phyloP scores from a whole-genome alignment of 2,888 invertebrate species.

The Dendrolimus pini region DNA sequence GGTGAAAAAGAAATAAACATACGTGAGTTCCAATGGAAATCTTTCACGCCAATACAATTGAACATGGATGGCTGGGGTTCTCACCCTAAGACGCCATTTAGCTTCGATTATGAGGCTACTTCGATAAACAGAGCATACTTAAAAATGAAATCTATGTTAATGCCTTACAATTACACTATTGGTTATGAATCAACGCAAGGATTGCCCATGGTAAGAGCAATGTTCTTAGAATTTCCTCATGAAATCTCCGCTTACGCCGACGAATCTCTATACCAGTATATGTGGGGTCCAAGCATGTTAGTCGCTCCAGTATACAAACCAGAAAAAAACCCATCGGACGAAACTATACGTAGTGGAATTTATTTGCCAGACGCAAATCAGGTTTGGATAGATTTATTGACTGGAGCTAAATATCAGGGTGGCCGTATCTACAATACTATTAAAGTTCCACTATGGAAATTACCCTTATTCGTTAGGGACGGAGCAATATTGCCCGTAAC shows the following conservation, averaged over 20 bases:
- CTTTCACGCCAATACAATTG: conserved; percentile 62
- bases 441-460: conserved; percentile 53
- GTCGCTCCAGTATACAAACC: conserved; percentile 57
- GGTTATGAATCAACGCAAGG: conserved; percentile 46
- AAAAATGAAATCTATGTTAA: conserved; percentile 58
- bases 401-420: conserved; percentile 58
- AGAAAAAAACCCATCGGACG: conserved; percentile 11
- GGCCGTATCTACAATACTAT: conserved; percentile 55
- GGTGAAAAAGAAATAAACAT: conserved; percentile 46
- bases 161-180: conserved; percentile 64
- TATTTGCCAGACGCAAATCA: conserved; percentile 49
- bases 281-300: conserved; percentile 65
- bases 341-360: conserved; percentile 41
- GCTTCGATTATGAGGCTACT: conserved; percentile 47
- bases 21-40: conserved; percentile 66
- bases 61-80: conserved; percentile 70
- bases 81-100: conserved; percentile 55
- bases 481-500: conserved; percentile 63
- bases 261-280: conserved; percentile 62
- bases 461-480: conserved; percentile 58
- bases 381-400: conserved; percentile 60
- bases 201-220: conserved; percentile 61
- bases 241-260: conserved; percentile 42
- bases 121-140: conserved; percentile 58
- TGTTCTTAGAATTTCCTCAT: conserved; percentile 59